A percentile compares a stretch with the other conserved stretches of the same genome.
These are phyloP conservation scores for Hoplodrina ambigua DNA, from an alignment of 2,888 invertebrate species.

Conservation along the genomic window DNA sequence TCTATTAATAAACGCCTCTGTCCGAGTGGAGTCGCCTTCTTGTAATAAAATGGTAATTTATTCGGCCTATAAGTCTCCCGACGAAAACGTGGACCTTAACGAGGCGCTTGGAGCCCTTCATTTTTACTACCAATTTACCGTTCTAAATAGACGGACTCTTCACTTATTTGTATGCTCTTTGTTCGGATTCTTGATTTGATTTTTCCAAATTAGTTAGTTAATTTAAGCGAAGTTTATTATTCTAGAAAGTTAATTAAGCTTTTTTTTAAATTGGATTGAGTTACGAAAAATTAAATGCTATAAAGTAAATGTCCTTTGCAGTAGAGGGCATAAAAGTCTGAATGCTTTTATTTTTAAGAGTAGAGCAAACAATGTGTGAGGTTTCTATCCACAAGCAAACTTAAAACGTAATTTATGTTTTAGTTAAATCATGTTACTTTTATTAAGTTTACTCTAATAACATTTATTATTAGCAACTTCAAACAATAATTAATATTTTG, in stretches of 20 bases:
- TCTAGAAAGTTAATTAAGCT: slow-evolving; percentile 10
- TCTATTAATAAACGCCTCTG: slow-evolving; percentile 76
- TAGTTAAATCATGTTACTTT: too few species aligned
- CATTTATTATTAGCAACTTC: too few species aligned
- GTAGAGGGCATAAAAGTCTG: too few species aligned
- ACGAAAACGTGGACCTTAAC: slow-evolving; percentile 75
- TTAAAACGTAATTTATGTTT: too few species aligned
- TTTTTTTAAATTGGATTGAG: slow-evolving; percentile 5
- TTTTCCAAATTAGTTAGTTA: slow-evolving; percentile 40
- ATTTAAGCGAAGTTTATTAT: slow-evolving; percentile 13
- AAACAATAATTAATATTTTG: too few species aligned
- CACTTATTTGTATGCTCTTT: slow-evolving; percentile 66
- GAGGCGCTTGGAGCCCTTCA: slow-evolving; percentile 75
- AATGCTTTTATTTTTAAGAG: too few species aligned
- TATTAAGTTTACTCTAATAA: too few species aligned
- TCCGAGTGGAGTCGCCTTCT: slow-evolving; percentile 64
- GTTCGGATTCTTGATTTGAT: slow-evolving; percentile 38
- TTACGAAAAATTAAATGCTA: neutral
- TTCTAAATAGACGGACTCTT: slow-evolving; percentile 71
- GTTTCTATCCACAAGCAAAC: too few species aligned
- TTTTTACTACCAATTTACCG: slow-evolving; percentile 79
- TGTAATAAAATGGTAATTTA: slow-evolving; percentile 79
- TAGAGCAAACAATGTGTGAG: too few species aligned
- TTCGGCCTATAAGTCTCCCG: slow-evolving; percentile 76
- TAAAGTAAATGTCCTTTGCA: neutral